Evolutionary conservation across 2,888 invertebrate genomes (phyloP), one percentile per base, ranked within the genome.

Genomic region (Meandrusa payeni): DNA sequence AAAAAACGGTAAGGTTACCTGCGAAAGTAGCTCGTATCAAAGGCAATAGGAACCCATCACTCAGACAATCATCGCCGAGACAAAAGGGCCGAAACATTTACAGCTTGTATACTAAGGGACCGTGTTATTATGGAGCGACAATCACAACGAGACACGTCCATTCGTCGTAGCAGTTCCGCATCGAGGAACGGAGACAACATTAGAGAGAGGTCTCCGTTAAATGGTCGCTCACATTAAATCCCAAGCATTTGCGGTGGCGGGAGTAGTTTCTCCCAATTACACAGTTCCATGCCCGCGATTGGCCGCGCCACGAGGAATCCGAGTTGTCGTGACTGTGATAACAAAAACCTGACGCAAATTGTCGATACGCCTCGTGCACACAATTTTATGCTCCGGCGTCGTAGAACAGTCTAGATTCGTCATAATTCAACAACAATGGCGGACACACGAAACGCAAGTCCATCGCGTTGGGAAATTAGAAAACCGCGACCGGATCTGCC

Each of bases 311-410:
- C 68, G 72, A 79, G 73, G 83, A 83, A 83, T 83, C 83, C 78
- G 73, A 76, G 71, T 73, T 82, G 83, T 86, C 86, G 85, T 86
- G 86, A 86, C 85, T 80, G 73, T 76, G 79, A 79, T 80, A 76
- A 85, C 83, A 71, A 41, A 77, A 86, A 87, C 76, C 82, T 83
- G 82, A 82, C 83, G 85, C 85, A 80, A 87, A 86, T 87, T 79
- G 81, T 72, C 81, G 87, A 85, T 85, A 85, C 85, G 86, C 78
- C 79, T 82, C 81, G 81, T 76, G 85, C 80, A 82, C 87, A 83
- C 83, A 85, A 86, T 86, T 87, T 85, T 83, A 86, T 83, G 86
- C 77, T 69, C 72, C 67, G 72, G 59, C 73, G 76, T 80, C 70
- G 55, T 64, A 72, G 82, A 83, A 77, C 69, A 69, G 68, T 74